A percentile compares a stretch with the other conserved stretches of the same genome.
These are phyloP conservation scores for Agrochola litura DNA, from an alignment of 2,888 invertebrate genomes.

Conservation along the genomic window DNA sequence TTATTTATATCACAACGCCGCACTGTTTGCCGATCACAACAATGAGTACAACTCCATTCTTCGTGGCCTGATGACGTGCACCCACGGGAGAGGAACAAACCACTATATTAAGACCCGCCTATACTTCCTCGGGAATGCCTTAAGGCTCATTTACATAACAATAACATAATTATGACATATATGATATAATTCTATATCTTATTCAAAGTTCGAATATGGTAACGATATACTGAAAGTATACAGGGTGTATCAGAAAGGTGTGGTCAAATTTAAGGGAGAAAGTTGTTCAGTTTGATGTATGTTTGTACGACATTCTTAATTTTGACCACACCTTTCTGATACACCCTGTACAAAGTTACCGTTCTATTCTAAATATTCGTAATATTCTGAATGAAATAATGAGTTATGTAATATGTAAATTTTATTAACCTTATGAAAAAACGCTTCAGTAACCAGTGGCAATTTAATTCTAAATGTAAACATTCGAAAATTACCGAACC, in stretches of 20 bases:
- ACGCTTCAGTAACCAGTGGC: background rate
- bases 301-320: too few relatives aligned
- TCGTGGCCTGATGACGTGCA: constrained; percentile 75
- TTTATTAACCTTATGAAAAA: background rate
- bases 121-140: constrained; percentile 2
- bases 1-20: constrained; percentile 69
- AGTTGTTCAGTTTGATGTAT: too few relatives aligned
- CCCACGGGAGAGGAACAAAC: constrained; percentile 72
- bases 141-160: constrained; percentile 23
- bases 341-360: too few relatives aligned
- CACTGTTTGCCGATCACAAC: constrained; percentile 75
- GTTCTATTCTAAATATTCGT: too few relatives aligned
- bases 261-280: too few relatives aligned
- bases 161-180: background rate
- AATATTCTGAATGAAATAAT: too few relatives aligned
- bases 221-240: background rate
- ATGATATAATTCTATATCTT: background rate
- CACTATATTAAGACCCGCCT: constrained; percentile 65
- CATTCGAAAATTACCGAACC: too few relatives aligned
- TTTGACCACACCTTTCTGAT: too few relatives aligned
- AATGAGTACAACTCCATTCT: constrained; percentile 68
- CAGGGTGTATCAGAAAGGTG: too few relatives aligned
- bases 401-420: too few relatives aligned
- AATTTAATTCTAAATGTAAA: background rate
- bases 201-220: constrained; percentile 2